Conservation (phyloP, 2,888 invertebrate species). For the Adineta ricciae region DNA sequence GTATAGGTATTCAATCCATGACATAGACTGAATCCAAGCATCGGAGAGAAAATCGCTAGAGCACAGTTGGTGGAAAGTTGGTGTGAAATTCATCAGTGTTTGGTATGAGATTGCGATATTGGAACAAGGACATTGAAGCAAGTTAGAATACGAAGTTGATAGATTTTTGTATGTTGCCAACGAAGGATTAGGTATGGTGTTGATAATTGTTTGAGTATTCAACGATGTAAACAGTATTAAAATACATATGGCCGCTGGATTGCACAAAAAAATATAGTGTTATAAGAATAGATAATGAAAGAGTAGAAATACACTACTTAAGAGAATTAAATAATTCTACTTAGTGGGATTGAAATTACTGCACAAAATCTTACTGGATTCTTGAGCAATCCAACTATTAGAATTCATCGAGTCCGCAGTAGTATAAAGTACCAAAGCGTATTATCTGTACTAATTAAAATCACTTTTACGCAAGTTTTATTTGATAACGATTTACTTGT, state of each 20-base stretch:
- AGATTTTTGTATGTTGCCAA: not conserved
- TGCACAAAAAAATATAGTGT: not conserved
- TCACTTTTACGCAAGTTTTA: no score
- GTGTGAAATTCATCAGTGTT: not conserved
- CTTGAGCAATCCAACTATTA: no score
- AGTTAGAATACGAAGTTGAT: not conserved
- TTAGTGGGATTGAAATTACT: no score
- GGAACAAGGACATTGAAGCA: not conserved
- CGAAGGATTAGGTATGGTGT: not conserved
- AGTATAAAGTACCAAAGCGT: no score
- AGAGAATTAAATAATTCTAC: no score
- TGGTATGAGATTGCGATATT: not conserved
- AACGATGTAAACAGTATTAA: not conserved
- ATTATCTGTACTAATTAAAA: no score
- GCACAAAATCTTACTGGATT: no score
- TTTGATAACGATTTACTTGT: no score
- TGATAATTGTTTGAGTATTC: not conserved
- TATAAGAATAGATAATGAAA: no score
- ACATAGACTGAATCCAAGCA: not conserved
- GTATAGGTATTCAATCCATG: not conserved
- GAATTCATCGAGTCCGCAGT: no score
- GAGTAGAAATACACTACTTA: no score
- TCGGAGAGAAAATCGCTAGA: not conserved
- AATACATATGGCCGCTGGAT: not conserved
- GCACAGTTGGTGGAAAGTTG: not conserved